Conservation (phyloP, 2,113 vertebrate genomes). For the Eulemur rufifrons region DNA sequence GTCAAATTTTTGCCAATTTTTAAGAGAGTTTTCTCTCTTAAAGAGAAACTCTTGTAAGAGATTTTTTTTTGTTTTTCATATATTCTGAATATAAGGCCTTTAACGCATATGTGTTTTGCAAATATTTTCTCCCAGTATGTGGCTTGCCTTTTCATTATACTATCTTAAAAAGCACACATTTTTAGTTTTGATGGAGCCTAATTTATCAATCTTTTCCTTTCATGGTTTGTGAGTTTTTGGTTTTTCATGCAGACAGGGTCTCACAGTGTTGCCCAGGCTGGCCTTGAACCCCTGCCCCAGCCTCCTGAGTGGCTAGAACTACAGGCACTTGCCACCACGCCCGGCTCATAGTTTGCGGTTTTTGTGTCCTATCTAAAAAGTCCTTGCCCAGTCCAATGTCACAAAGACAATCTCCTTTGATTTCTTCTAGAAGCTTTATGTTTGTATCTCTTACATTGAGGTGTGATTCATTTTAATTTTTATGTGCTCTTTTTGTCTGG, state of each 20-base stretch:
- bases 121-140: not conserved
- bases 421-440: not conserved
- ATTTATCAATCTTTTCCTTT: not conserved
- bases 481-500: conserved; percentile 26
- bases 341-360: not conserved
- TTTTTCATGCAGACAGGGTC: too few relatives aligned
- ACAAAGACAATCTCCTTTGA: not conserved
- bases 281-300: too few relatives aligned
- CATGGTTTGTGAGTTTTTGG: not conserved
- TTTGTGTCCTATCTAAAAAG: not conserved
- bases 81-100: not conserved
- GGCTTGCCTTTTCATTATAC: not conserved
- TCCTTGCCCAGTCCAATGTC: not conserved
- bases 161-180: not conserved
- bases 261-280: too few relatives aligned
- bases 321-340: too few relatives aligned
- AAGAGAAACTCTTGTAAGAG: not conserved
- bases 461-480: not conserved
- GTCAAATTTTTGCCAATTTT: not conserved
- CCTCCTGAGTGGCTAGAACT: too few relatives aligned
- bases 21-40: not conserved
- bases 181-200: not conserved
- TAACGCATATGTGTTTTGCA: not conserved
- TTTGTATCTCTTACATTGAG: not conserved
- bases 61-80: not conserved